Conservation (phyloP, 2,113 vertebrate genomes). For the Sinocyclocheilus anophthalmus region DNA sequence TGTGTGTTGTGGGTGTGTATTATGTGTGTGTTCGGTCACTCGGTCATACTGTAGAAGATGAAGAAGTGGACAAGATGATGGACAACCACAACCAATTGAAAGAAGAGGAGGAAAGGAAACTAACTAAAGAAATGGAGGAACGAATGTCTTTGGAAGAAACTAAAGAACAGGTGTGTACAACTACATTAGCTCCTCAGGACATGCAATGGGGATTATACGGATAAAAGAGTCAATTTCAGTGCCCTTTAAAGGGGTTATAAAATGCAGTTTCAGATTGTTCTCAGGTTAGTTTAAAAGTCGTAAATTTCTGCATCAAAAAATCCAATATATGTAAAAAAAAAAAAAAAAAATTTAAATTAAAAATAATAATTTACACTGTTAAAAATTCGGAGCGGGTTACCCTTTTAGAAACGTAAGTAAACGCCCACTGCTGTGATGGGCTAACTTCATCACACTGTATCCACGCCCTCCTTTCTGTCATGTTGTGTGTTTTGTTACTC, state of each 20-base stretch:
- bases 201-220: not conserved
- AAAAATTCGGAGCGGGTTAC: too few species aligned
- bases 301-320: too few species aligned
- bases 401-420: too few species aligned
- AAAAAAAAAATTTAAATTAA: too few species aligned
- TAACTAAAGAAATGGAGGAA: slow-evolving; percentile 91
- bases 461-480: too few species aligned
- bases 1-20: not conserved
- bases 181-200: not conserved
- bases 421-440: too few species aligned
- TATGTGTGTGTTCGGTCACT: not conserved
- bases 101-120: slow-evolving; percentile 88
- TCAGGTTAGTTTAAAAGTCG: too few species aligned
- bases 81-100: slow-evolving; percentile 95
- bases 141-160: slow-evolving; percentile 93
- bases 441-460: too few species aligned
- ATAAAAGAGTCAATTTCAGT: not conserved
- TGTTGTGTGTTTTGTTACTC: too few species aligned
- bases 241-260: not conserved
- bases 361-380: too few species aligned
- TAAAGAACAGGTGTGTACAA: slow-evolving; percentile 77
- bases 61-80: slow-evolving; percentile 96
- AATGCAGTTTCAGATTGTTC: too few species aligned
- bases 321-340: too few species aligned
- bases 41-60: slow-evolving; percentile 79